phyloP scores from a whole-genome alignment of 2,888 invertebrate species.

The Drosophila engyochracea region DNA sequence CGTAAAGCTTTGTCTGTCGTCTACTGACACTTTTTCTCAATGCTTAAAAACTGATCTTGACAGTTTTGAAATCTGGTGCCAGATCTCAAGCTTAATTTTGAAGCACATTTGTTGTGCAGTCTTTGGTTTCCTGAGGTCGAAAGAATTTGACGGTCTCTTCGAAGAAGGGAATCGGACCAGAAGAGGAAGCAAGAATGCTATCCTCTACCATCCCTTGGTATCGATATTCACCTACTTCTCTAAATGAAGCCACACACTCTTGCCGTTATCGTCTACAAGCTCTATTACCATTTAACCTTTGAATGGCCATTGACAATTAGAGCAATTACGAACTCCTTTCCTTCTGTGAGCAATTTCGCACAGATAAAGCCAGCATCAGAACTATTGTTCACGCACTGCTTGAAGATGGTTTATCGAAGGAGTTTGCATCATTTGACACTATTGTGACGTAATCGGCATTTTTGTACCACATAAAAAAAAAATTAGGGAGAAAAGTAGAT shows the following conservation, averaged over 20 bases:
- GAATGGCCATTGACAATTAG: neutral
- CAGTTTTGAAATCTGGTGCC: neutral
- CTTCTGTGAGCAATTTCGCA: neutral
- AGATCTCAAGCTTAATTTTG: neutral
- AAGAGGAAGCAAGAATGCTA: neutral
- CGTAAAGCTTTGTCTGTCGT: neutral
- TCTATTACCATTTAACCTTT: neutral
- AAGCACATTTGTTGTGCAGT: neutral
- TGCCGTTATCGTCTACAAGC: neutral
- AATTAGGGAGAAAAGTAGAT: neutral
- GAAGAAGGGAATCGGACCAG: neutral
- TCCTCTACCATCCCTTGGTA: neutral
- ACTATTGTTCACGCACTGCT: neutral
- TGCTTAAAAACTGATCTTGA: neutral
- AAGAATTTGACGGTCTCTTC: neutral
- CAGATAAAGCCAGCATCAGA: neutral
- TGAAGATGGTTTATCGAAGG: neutral
- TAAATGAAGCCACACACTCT: too few species aligned
- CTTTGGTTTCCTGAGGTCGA: neutral
- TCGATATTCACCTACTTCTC: too few species aligned
- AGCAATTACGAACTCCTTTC: neutral
- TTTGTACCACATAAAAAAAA: neutral
- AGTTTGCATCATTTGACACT: neutral
- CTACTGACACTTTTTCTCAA: neutral
- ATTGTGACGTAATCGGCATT: neutral